Conservation (phyloP, 2,888 invertebrate species). For the Caenorhabditis afra region DNA sequence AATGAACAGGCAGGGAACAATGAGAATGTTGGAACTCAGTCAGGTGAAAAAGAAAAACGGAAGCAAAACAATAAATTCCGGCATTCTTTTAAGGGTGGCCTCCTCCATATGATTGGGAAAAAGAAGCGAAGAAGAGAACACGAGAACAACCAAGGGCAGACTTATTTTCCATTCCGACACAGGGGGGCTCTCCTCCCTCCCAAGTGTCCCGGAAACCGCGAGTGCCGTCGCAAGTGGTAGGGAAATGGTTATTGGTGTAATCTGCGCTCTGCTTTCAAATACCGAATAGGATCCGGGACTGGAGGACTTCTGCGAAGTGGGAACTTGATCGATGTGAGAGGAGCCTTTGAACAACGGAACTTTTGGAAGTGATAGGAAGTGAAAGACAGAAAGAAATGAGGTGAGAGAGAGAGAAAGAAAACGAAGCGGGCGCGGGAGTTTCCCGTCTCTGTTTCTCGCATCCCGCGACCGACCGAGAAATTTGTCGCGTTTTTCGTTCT, state of each 20-base stretch:
- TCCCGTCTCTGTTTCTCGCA: constrained; percentile 32
- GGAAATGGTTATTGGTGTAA: constrained; percentile 21
- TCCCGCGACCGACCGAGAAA: constrained; percentile 44
- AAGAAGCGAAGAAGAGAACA: constrained; percentile 19
- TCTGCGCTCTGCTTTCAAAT: background rate
- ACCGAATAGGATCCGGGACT: no score
- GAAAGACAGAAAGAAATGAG: constrained; percentile 19
- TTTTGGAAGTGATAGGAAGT: constrained; percentile 48
- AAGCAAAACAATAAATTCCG: constrained; percentile 33
- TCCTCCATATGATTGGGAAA: constrained; percentile 3
- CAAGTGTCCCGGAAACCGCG: constrained; percentile 36
- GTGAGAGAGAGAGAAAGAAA: background rate
- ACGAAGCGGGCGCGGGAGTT: constrained; percentile 3
- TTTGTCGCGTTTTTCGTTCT: constrained; percentile 56
- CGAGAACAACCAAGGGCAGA: constrained; percentile 17
- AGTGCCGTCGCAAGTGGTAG: background rate
- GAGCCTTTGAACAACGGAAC: constrained; percentile 38
- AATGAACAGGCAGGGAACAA: constrained; percentile 23
- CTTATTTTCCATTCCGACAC: constrained; percentile 1
- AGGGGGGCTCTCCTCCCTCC: background rate
- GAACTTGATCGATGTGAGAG: constrained; percentile 17
- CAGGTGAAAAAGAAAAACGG: constrained; percentile 44
- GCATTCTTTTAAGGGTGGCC: constrained; percentile 23
- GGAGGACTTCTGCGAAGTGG: background rate
- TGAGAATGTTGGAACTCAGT: constrained; percentile 37